Percentiles rank a stretch among this genome's conserved stretches.
phyloP scores from a whole-genome alignment of 2,113 vertebrate genomes.

The Cryptomyrus ogoouensis region DNA sequence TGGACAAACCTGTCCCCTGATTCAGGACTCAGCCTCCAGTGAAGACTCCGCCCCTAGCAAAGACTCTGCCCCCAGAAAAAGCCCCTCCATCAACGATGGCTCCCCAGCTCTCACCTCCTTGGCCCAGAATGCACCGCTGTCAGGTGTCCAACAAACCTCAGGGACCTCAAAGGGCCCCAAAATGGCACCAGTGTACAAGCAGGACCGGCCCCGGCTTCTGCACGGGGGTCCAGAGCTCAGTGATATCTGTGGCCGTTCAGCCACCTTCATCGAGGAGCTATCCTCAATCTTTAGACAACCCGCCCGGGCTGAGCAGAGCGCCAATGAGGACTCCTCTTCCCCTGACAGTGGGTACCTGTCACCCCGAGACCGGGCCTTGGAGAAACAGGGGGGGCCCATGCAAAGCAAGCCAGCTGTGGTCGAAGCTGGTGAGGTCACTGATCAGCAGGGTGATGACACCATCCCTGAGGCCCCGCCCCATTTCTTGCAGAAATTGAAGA shows the following conservation, averaged over 20 bases:
- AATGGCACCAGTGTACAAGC: constrained; percentile 56
- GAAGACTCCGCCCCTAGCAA: constrained; percentile 12
- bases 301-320: constrained; percentile 60
- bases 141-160: constrained; percentile 45
- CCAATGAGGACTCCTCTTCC: constrained; percentile 84
- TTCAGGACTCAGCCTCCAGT: constrained; percentile 2
- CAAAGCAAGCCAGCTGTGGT: constrained; percentile 19
- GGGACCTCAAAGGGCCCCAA: constrained; percentile 41
- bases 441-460: constrained; percentile 36
- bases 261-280: constrained; percentile 88
- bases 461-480: constrained; percentile 60
- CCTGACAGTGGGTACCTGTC: constrained; percentile 93
- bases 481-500: constrained; percentile 88
- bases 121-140: background rate
- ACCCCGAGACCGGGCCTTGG: constrained; percentile 64
- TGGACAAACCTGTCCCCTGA: background rate
- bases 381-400: constrained; percentile 17
- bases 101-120: background rate
- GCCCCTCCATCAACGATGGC: constrained; percentile 18
- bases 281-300: constrained; percentile 88
- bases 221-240: constrained; percentile 52
- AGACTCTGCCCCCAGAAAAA: constrained; percentile 40
- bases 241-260: constrained; percentile 77
- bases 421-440: constrained; percentile 3
- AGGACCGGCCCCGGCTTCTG: constrained; percentile 62